Conservation (phyloP, 2,888 invertebrate genomes). For the Drepanosiphum platanoidis region DNA sequence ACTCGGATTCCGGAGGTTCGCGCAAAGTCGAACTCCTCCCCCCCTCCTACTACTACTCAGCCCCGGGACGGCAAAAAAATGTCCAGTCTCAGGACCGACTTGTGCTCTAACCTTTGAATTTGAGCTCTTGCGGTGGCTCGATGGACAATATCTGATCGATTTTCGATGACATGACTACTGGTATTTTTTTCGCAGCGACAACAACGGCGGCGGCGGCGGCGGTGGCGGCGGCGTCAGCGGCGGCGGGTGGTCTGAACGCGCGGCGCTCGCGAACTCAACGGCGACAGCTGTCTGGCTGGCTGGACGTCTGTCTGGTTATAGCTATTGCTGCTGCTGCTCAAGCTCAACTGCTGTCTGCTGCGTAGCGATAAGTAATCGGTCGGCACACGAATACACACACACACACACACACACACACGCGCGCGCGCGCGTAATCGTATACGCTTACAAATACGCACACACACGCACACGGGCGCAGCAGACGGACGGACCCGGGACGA, state of each 20-base stretch:
- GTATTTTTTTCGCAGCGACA: no score
- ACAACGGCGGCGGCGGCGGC: not conserved
- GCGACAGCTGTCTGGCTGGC: no score
- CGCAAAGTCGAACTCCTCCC: not conserved
- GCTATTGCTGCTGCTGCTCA: not conserved
- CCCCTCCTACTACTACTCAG: no score
- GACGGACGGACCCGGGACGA: not conserved
- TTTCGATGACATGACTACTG: slow-evolving; percentile 69
- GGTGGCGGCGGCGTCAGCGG: not conserved
- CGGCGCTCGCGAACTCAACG: not conserved
- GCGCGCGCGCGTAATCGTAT: no score
- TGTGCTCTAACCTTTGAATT: slow-evolving; percentile 89
- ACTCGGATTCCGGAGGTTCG: not conserved
- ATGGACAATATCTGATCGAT: slow-evolving; percentile 84
- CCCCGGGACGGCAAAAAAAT: no score
- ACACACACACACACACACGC: not conserved
- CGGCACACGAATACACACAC: not conserved
- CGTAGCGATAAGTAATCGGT: not conserved
- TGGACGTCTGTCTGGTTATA: not conserved
- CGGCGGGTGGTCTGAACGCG: not conserved
- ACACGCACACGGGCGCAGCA: not conserved
- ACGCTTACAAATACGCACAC: not conserved
- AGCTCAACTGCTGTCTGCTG: not conserved
- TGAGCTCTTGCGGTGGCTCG: slow-evolving; percentile 88
- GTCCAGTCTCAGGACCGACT: no score